A percentile compares a stretch with the other conserved stretches of the same genome.
Evolutionary conservation across 2,888 invertebrate species (phyloP).

Genomic region (Epicampocera succincta): DNA sequence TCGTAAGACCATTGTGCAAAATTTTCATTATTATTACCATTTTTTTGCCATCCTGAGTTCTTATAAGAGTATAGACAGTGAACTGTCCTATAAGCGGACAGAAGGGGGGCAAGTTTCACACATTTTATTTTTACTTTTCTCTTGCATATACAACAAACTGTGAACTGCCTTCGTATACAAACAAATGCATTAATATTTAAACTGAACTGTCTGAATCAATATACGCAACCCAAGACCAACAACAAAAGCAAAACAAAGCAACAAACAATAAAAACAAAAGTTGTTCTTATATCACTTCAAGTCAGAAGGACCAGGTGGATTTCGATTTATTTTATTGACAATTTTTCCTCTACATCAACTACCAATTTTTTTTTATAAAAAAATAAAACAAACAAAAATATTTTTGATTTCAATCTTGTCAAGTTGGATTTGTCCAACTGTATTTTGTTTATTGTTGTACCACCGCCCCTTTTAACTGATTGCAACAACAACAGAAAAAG

Average conservation of each 20-base stretch:
- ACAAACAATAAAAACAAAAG: constrained; percentile 10
- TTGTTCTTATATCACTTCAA: constrained; percentile 4
- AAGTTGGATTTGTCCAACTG: constrained; percentile 31
- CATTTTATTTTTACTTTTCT: no score
- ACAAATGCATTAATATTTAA: not conserved
- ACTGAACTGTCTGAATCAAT: not conserved
- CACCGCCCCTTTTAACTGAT: constrained; percentile 9
- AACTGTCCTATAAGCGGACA: no score
- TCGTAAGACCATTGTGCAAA: no score
- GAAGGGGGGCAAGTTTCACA: no score
- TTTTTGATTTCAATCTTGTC: constrained; percentile 16
- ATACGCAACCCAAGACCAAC: not conserved
- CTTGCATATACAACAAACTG: not conserved
- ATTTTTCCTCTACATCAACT: not conserved
- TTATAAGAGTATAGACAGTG: no score
- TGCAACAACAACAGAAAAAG: constrained; percentile 2
- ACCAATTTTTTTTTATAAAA: not conserved
- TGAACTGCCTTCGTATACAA: not conserved
- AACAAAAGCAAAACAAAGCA: constrained; percentile 4
- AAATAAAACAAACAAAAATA: not conserved
- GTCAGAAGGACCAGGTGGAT: constrained; percentile 5
- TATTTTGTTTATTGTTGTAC: not conserved
- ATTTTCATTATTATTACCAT: no score
- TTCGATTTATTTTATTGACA: not conserved
- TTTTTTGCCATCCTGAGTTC: no score